Evolutionary conservation across 2,797 vertebrate genomes (phyloP).

Genomic region (Anableps anableps): DNA sequence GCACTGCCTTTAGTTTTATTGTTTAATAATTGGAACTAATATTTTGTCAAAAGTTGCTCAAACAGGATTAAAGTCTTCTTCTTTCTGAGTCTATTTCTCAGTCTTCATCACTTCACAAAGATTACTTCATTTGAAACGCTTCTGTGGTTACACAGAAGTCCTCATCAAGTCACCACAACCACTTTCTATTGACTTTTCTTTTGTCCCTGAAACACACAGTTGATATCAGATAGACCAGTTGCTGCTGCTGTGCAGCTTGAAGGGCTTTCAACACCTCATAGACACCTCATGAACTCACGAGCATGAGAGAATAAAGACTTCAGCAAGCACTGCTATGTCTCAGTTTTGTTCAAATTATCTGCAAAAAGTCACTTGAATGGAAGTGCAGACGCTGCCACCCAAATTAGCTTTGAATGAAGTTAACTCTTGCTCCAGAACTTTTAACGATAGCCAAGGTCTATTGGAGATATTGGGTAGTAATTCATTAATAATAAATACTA

Average conservation of each 20-base stretch:
- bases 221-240: slow-evolving; percentile 74
- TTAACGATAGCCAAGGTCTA: slow-evolving; percentile 80
- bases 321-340: slow-evolving; percentile 25
- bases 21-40: not conserved
- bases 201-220: slow-evolving; percentile 57
- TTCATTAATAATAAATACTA: slow-evolving; percentile 85
- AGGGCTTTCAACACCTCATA: slow-evolving; percentile 67
- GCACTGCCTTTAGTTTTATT: not conserved
- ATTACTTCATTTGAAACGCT: slow-evolving; percentile 3
- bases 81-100: not conserved
- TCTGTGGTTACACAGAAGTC: slow-evolving; percentile 35
- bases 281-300: slow-evolving; percentile 63
- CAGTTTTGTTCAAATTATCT: slow-evolving; percentile 51
- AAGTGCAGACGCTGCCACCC: slow-evolving; percentile 60
- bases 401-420: slow-evolving; percentile 76
- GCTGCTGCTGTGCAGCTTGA: slow-evolving; percentile 56
- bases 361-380: slow-evolving; percentile 47
- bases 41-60: not conserved
- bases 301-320: slow-evolving; percentile 48
- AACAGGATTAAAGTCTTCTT: not conserved
- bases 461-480: slow-evolving; percentile 80
- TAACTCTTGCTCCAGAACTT: slow-evolving; percentile 79
- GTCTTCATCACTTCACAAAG: not conserved
- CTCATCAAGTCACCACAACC: slow-evolving; percentile 26
- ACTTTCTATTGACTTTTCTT: slow-evolving; percentile 69